phyloP scores from a whole-genome alignment of 2,113 vertebrate species.

The Phrynosoma platyrhinos region DNA sequence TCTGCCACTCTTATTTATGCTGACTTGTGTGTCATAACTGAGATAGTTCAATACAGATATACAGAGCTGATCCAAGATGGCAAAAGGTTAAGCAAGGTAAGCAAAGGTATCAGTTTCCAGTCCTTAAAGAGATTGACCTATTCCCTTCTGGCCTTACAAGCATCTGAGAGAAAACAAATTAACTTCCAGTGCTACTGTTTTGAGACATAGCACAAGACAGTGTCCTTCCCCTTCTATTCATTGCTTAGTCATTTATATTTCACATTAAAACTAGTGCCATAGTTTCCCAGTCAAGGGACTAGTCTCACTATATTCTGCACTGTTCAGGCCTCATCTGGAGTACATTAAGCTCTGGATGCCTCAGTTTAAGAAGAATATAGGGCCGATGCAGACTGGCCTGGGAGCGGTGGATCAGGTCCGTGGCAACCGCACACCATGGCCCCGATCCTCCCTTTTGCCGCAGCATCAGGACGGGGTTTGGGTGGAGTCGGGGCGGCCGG shows the following conservation, averaged over 20 bases:
- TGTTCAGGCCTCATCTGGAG: neutral
- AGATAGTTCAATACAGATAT: constrained; percentile 11
- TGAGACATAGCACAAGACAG: constrained; percentile 39
- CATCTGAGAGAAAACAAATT: constrained; percentile 41
- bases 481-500: too few relatives aligned
- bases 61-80: neutral
- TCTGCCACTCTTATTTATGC: constrained; percentile 25
- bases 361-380: too few relatives aligned
- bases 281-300: neutral
- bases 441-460: too few relatives aligned
- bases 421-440: too few relatives aligned
- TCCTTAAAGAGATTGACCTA: neutral
- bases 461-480: too few relatives aligned
- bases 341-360: too few relatives aligned
- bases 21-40: constrained; percentile 4
- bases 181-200: constrained; percentile 60
- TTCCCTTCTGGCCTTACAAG: neutral
- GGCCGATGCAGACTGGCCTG: too few relatives aligned
- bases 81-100: constrained; percentile 25
- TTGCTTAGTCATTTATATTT: constrained; percentile 37
- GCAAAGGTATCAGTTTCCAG: neutral
- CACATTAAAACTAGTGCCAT: neutral
- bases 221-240: neutral
- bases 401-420: too few relatives aligned
- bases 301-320: neutral